Evolutionary conservation across 1,140 invertebrate genomes (phyloP).

Genomic region (Zaprionus nigranus): DNA sequence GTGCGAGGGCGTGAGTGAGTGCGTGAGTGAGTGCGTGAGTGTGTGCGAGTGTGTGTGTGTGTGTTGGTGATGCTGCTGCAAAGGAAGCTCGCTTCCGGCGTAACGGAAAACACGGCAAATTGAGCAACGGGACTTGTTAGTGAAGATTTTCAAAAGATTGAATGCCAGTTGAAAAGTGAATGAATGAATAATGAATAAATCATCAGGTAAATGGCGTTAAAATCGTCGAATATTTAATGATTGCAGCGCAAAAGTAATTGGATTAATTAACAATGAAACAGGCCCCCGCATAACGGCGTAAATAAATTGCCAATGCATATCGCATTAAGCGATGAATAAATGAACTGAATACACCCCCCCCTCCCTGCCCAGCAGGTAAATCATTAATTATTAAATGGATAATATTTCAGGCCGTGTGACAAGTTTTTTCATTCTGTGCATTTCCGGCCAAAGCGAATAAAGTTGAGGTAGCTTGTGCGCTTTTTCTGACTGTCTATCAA

Average conservation of each 20-base stretch:
- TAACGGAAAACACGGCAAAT: conserved; percentile 29
- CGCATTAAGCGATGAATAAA: conserved; percentile 9
- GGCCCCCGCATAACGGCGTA: neutral
- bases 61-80: conserved; percentile 6
- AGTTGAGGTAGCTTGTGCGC: neutral
- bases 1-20: neutral
- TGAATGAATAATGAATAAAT: conserved; percentile 37
- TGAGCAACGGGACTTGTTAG: conserved; percentile 27
- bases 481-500: conserved; percentile 8
- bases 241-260: neutral
- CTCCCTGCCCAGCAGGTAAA: neutral
- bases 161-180: conserved; percentile 24
- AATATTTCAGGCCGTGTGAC: neutral
- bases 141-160: conserved; percentile 30
- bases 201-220: conserved; percentile 24
- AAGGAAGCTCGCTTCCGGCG: conserved; percentile 36
- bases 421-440: neutral
- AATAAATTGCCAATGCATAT: conserved; percentile 11
- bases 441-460: neutral
- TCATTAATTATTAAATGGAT: conserved; percentile 7
- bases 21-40: conserved; percentile 4
- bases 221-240: conserved; percentile 25
- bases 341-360: neutral
- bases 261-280: conserved; percentile 24
- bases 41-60: neutral